Conservation (phyloP, 1,140 invertebrate genomes). For the Aphidius gifuensis region DNA sequence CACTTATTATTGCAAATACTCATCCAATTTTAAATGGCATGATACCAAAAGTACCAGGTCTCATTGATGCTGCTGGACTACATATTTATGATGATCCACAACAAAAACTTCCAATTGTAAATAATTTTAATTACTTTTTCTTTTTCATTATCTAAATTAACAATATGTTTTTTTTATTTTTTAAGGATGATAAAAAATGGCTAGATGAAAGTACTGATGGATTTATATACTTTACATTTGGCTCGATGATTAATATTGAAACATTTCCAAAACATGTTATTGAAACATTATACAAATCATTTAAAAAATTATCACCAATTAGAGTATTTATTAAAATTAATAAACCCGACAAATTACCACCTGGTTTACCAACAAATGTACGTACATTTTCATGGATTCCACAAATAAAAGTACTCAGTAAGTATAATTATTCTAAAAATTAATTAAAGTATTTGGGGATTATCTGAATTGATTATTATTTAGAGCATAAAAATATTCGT, state of each 20-base stretch:
- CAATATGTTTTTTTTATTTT: background rate
- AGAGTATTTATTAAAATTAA: constrained; percentile 38
- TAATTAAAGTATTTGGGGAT: background rate
- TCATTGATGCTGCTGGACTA: constrained; percentile 62
- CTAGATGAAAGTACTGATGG: constrained; percentile 64
- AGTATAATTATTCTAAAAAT: constrained; percentile 26
- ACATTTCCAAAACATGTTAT: constrained; percentile 36
- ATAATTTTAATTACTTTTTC: background rate
- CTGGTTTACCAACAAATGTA: constrained; percentile 59
- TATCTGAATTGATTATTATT: constrained; percentile 12
- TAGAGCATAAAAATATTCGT: constrained; percentile 47
- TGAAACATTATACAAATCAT: constrained; percentile 31
- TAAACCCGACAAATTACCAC: constrained; percentile 31
- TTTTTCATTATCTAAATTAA: background rate
- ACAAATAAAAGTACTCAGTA: constrained; percentile 63
- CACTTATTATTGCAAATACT: constrained; percentile 59
- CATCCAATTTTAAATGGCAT: constrained; percentile 56
- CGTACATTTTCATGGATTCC: constrained; percentile 62
- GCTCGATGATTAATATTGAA: constrained; percentile 64
- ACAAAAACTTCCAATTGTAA: constrained; percentile 16
- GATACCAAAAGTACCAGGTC: constrained; percentile 49
- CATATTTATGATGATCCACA: constrained; percentile 46
- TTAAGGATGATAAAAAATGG: constrained; percentile 45
- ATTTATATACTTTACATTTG: constrained; percentile 69
- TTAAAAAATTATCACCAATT: constrained; percentile 34